Evolutionary conservation across 2,113 vertebrate genomes (phyloP).

Genomic region (Ameiurus melas): DNA sequence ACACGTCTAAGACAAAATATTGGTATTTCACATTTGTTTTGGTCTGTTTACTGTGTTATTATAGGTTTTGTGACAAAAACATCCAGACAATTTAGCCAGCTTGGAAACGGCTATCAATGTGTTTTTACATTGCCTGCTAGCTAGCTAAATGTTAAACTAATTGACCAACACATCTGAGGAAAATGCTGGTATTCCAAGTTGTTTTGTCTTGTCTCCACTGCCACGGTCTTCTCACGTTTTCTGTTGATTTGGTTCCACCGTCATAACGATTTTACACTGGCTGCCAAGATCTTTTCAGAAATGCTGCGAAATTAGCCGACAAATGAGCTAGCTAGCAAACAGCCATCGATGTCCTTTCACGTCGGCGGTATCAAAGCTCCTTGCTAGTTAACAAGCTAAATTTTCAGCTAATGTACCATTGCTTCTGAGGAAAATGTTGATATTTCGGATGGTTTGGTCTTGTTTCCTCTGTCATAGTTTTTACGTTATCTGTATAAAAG

Average conservation of each 20-base stretch:
- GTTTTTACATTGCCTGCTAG: neutral
- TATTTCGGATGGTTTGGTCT: neutral
- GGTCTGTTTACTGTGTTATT: neutral
- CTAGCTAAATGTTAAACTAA: neutral
- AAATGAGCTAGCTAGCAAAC: neutral
- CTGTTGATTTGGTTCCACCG: neutral
- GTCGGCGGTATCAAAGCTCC: neutral
- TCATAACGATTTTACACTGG: neutral
- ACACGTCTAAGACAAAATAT: neutral
- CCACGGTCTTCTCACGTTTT: neutral
- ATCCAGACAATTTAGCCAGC: neutral
- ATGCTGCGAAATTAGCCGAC: neutral
- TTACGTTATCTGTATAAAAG: neutral
- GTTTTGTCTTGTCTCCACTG: neutral
- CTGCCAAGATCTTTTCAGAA: neutral
- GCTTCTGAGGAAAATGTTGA: neutral
- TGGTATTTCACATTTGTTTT: too few species aligned
- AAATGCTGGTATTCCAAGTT: neutral
- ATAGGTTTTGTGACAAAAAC: neutral
- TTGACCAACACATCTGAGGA: neutral
- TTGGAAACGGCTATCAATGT: neutral
- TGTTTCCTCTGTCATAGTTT: neutral
- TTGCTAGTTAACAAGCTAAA: neutral
- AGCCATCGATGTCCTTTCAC: neutral
- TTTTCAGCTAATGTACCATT: neutral